Percentiles rank a stretch among this genome's conserved stretches.
Evolutionary conservation across 2,797 vertebrate species (phyloP).

Genomic region (Potorous gilbertii): DNA sequence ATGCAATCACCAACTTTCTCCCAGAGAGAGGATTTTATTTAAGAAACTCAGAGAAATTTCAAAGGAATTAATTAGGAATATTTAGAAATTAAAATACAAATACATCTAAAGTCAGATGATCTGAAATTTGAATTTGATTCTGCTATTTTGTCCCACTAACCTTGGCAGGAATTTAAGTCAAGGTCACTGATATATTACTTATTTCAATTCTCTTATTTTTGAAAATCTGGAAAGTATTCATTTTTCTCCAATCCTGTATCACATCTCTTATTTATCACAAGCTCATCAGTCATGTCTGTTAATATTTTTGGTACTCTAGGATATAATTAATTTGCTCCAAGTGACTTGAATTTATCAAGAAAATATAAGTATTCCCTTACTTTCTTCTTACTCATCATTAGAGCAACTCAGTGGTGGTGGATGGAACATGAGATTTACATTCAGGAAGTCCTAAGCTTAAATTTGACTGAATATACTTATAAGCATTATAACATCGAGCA

Average conservation of each 20-base stretch:
- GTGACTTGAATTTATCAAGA: not conserved
- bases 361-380: not conserved
- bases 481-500: not conserved
- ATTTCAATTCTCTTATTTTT: not conserved
- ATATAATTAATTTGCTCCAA: not conserved
- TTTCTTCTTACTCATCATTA: not conserved
- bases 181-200: not conserved
- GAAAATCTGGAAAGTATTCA: not conserved
- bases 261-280: too few species aligned
- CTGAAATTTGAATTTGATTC: not conserved
- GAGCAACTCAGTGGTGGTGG: not conserved
- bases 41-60: slow-evolving; percentile 6
- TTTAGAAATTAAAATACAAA: not conserved
- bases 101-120: not conserved
- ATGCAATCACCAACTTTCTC: slow-evolving; percentile 2
- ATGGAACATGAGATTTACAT: not conserved
- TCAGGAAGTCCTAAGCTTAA: not conserved
- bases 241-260: not conserved
- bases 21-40: not conserved
- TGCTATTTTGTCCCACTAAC: not conserved
- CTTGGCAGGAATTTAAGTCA: not conserved
- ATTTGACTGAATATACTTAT: not conserved
- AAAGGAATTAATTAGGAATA: slow-evolving; percentile 8
- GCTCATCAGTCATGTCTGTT: too few species aligned
- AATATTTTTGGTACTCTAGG: too few species aligned